Evolutionary conservation across 1,140 invertebrate species (phyloP).

Genomic region (Scaptomyza montana): DNA sequence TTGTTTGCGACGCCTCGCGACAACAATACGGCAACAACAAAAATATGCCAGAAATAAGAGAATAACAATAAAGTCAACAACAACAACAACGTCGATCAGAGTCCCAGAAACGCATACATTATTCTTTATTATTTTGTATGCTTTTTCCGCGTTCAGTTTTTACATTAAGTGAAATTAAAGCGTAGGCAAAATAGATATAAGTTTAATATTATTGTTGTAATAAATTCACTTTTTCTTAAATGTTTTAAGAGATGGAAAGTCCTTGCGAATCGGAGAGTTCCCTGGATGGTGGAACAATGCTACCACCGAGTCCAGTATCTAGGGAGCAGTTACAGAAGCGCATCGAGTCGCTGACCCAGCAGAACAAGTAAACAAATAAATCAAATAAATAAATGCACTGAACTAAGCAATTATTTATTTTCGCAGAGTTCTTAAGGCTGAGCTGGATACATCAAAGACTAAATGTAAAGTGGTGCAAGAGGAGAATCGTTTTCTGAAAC

Average conservation of each 20-base stretch:
- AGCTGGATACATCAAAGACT: slow-evolving; percentile 97
- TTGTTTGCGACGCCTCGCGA: slow-evolving; percentile 42
- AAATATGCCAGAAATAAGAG: slow-evolving; percentile 42
- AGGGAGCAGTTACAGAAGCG: slow-evolving; percentile 96
- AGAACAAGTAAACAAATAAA: slow-evolving; percentile 88
- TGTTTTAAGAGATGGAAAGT: slow-evolving; percentile 71
- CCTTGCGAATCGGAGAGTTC: slow-evolving; percentile 93
- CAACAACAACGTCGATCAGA: slow-evolving; percentile 40
- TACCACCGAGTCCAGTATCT: slow-evolving; percentile 94
- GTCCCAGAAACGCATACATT: slow-evolving; percentile 59
- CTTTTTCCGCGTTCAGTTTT: slow-evolving; percentile 31
- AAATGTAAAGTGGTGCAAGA: slow-evolving; percentile 97
- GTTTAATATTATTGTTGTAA: slow-evolving; percentile 1
- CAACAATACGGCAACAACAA: slow-evolving; percentile 34
- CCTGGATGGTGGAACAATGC: slow-evolving; percentile 96
- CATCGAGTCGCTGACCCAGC: slow-evolving; percentile 97
- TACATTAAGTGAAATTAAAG: slow-evolving; percentile 7
- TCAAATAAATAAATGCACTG: background rate
- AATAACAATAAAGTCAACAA: slow-evolving; percentile 7
- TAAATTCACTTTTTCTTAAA: background rate
- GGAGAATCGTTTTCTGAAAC: slow-evolving; percentile 95
- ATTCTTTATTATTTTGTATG: slow-evolving; percentile 31
- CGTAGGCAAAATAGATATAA: background rate
- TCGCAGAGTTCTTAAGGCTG: slow-evolving; percentile 94
- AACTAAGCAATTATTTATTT: background rate